Conservation (phyloP, 2,888 invertebrate species). For the Apodemia duryi region DNA sequence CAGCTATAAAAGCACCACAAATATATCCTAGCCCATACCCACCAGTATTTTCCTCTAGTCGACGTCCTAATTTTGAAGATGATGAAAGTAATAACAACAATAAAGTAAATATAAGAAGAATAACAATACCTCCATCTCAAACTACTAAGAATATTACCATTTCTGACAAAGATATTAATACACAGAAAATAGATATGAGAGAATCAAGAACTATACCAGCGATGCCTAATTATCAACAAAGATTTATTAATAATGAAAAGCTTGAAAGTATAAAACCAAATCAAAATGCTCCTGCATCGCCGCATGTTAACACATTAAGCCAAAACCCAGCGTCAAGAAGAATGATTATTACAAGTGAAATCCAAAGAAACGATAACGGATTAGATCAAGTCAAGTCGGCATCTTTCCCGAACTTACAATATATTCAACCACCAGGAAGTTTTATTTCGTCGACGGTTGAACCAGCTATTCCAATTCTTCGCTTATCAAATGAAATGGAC, state of each 20-base stretch:
- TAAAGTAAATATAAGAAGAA: slow-evolving; percentile 5
- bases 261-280: slow-evolving; percentile 19
- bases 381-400: slow-evolving; percentile 54
- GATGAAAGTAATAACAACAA: slow-evolving; percentile 33
- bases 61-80: slow-evolving; percentile 45
- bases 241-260: slow-evolving; percentile 41
- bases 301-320: slow-evolving; percentile 34
- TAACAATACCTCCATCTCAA: slow-evolving; percentile 5
- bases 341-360: slow-evolving; percentile 55
- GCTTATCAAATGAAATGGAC: slow-evolving; percentile 77
- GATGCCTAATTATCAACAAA: slow-evolving; percentile 43
- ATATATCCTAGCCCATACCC: slow-evolving; percentile 56
- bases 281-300: slow-evolving; percentile 44
- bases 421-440: slow-evolving; percentile 49
- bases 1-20: slow-evolving; percentile 52
- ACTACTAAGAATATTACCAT: slow-evolving; percentile 16
- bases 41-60: slow-evolving; percentile 50
- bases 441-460: slow-evolving; percentile 65
- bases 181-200: slow-evolving; percentile 38
- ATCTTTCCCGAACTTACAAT: slow-evolving; percentile 48
- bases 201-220: slow-evolving; percentile 45
- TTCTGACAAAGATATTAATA: slow-evolving; percentile 24
- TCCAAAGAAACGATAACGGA: slow-evolving; percentile 45
- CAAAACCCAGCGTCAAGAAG: slow-evolving; percentile 49
- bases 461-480: slow-evolving; percentile 72